These are phyloP conservation scores for Mizuhopecten yessoensis DNA, from an alignment of 1,140 invertebrate genomes.

Conservation along the genomic window DNA sequence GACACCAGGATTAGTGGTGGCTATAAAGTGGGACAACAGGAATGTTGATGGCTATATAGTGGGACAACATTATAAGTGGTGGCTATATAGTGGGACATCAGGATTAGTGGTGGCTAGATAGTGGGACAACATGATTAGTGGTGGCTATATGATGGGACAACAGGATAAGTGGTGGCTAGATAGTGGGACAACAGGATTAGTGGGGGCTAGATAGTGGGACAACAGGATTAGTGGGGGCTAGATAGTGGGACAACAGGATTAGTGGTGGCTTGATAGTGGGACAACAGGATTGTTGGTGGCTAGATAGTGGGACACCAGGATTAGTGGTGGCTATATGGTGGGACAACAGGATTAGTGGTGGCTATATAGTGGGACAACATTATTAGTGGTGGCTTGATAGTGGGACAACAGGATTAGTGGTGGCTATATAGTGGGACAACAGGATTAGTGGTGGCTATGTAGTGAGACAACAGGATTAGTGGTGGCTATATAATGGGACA, in stretches of 20 bases:
- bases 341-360: too few relatives aligned
- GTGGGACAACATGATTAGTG: background rate
- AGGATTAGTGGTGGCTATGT: background rate
- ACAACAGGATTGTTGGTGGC: background rate
- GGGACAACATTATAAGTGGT: background rate
- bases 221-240: background rate
- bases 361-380: background rate
- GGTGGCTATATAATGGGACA: too few relatives aligned
- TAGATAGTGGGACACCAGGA: background rate
- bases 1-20: background rate
- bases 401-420: too few relatives aligned
- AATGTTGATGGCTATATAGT: background rate
- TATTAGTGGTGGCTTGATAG: background rate
- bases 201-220: background rate
- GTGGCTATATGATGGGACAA: background rate
- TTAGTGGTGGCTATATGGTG: too few relatives aligned
- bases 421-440: background rate
- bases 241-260: too few relatives aligned
- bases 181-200: background rate
- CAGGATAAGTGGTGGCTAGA: background rate
- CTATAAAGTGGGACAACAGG: background rate
- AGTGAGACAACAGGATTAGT: too few relatives aligned
- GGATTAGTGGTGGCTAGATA: background rate
- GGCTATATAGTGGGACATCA: background rate
- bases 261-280: background rate